These are phyloP conservation scores for Pelobates fuscus DNA, from an alignment of 2,113 vertebrate genomes.

Conservation along the genomic window DNA sequence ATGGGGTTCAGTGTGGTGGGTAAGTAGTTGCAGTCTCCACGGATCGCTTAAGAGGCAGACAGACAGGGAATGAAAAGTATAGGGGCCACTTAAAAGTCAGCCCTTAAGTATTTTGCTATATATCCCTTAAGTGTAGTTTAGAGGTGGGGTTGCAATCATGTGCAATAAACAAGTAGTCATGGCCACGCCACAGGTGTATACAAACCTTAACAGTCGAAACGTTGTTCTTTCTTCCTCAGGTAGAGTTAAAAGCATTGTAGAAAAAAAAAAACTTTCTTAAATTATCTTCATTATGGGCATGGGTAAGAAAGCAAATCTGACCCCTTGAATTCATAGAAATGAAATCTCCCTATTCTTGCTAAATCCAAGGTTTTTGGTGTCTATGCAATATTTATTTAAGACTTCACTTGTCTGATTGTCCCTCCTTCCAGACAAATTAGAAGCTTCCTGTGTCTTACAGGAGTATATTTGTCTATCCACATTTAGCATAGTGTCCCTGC, in stretches of 20 bases:
- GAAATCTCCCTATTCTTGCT: neutral
- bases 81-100: constrained; percentile 30
- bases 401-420: neutral
- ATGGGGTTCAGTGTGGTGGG: constrained; percentile 43
- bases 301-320: neutral
- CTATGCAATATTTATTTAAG: fast-evolving
- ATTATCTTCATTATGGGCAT: neutral
- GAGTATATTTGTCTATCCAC: neutral
- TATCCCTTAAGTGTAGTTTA: constrained; percentile 20
- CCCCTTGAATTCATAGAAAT: neutral
- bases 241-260: neutral
- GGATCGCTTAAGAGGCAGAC: constrained; percentile 22
- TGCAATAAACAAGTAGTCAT: constrained; percentile 52
- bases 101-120: constrained; percentile 37
- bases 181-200: constrained; percentile 52
- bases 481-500: constrained; percentile 5
- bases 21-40: constrained; percentile 29
- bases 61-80: neutral
- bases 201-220: constrained; percentile 24
- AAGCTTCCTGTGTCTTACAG: neutral
- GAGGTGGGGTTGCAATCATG: neutral
- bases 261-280: neutral
- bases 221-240: constrained; percentile 15
- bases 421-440: neutral
- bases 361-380: neutral